phyloP scores from a whole-genome alignment of 1,140 invertebrate genomes.

The Eufriesea mexicana region DNA sequence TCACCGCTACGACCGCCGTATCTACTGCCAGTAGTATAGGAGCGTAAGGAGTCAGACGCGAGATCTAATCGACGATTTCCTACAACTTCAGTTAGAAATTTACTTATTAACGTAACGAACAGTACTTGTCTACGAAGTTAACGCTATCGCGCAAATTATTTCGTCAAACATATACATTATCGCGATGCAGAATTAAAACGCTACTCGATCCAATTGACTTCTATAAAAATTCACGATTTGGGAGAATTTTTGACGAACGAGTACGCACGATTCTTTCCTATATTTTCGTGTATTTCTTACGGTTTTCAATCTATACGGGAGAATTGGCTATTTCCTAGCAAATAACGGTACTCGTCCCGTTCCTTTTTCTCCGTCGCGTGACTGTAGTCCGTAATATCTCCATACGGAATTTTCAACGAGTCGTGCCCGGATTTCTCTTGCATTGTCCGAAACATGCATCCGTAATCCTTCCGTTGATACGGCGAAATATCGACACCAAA shows the following conservation, averaged over 20 bases:
- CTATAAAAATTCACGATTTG: no score
- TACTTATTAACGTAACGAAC: not conserved
- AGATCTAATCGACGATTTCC: conserved; percentile 6
- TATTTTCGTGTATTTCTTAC: no score
- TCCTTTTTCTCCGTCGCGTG: not conserved
- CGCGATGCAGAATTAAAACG: no score
- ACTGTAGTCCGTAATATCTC: not conserved
- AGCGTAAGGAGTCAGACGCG: conserved; percentile 22
- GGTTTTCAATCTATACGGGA: no score
- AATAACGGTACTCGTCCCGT: not conserved
- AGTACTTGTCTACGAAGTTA: not conserved
- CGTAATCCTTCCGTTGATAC: conserved; percentile 23
- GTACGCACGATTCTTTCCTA: no score
- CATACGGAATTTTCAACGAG: not conserved
- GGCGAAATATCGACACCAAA: conserved; percentile 18
- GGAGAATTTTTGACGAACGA: no score
- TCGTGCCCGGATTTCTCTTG: not conserved
- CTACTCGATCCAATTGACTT: no score
- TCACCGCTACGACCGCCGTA: conserved; percentile 18
- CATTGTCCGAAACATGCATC: conserved; percentile 15
- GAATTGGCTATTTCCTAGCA: not conserved
- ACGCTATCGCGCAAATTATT: not conserved
- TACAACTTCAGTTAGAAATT: not conserved
- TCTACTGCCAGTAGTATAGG: conserved; percentile 16
- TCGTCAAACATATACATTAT: not conserved